These are phyloP conservation scores for Pseudomyrmex gracilis DNA, from an alignment of 1,140 invertebrate species.

Conservation along the genomic window DNA sequence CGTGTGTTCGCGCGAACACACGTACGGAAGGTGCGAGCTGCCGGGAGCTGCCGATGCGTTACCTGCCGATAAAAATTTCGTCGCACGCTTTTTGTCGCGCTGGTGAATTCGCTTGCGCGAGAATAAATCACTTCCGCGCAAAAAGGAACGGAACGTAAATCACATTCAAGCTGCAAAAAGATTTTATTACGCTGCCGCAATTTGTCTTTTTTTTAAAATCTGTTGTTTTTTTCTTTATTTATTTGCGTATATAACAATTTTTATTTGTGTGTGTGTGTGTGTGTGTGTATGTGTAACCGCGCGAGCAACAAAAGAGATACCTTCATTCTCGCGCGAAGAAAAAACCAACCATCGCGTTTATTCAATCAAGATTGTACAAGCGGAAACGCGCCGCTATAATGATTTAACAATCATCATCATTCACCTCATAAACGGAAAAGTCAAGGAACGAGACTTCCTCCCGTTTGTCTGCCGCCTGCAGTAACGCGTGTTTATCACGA, in stretches of 20 bases:
- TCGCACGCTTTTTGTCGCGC: constrained; percentile 19
- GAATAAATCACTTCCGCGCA: constrained; percentile 31
- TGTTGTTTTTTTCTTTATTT: background rate
- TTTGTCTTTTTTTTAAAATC: background rate
- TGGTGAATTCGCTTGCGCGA: constrained; percentile 36
- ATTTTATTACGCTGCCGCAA: constrained; percentile 7
- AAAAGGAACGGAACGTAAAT: constrained; percentile 25
- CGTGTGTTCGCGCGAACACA: constrained; percentile 12
- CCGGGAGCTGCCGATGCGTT: constrained; percentile 7
- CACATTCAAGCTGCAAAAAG: constrained; percentile 9
- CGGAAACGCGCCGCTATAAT: constrained; percentile 35
- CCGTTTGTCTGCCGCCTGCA: constrained; percentile 74
- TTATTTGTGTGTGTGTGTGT: no score
- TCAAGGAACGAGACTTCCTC: constrained; percentile 68
- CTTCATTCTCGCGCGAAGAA: background rate
- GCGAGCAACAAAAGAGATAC: background rate
- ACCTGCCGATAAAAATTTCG: constrained; percentile 33
- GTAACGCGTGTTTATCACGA: constrained; percentile 76
- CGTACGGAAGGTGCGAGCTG: constrained; percentile 15
- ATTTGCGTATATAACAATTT: no score
- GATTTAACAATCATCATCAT: constrained; percentile 34
- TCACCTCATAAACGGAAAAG: constrained; percentile 62
- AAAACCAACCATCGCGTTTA: background rate
- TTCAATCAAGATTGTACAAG: background rate
- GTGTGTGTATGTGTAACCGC: background rate